A percentile compares a stretch with the other conserved stretches of the same genome.
Evolutionary conservation across 2,113 vertebrate species (phyloP).

Genomic region (Cranoglanis bouderius): DNA sequence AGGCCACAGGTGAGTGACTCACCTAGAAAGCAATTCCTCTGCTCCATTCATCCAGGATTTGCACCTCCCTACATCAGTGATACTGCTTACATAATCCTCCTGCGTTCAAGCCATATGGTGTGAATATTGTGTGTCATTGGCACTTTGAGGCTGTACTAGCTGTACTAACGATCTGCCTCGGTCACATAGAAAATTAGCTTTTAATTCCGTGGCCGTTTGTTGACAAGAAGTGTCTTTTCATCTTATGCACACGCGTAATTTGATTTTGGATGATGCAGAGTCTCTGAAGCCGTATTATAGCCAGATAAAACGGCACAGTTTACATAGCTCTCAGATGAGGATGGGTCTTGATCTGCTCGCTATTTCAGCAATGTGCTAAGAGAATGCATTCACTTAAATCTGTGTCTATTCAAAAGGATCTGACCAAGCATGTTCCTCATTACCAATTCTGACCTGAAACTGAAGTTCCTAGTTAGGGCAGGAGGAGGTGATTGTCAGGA

Average conservation of each 20-base stretch:
- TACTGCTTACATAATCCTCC: background rate
- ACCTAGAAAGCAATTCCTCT: background rate
- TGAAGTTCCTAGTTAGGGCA: background rate
- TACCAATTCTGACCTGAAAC: slow-evolving; percentile 15
- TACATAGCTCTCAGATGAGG: background rate
- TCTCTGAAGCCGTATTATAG: background rate
- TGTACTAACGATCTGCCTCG: background rate
- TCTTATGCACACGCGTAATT: background rate
- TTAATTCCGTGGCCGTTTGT: background rate
- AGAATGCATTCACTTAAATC: slow-evolving; percentile 2
- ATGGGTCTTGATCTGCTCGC: slow-evolving; percentile 31
- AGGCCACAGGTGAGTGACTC: slow-evolving; percentile 40
- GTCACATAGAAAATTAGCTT: background rate
- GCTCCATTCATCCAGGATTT: background rate
- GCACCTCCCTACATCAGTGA: background rate
- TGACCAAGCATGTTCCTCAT: background rate
- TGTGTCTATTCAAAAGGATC: slow-evolving; percentile 5
- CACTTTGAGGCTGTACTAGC: background rate
- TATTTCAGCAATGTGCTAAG: slow-evolving; percentile 33
- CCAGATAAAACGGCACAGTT: slow-evolving; percentile 4
- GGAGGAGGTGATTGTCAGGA: slow-evolving; percentile 6
- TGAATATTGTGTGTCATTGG: background rate
- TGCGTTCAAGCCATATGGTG: slow-evolving; percentile 5
- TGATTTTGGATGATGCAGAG: background rate
- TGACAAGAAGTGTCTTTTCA: background rate